A percentile compares a stretch with the other conserved stretches of the same genome.
phyloP scores from a whole-genome alignment of 2,113 vertebrate genomes.

The Ophthalmolycus amberensis region DNA sequence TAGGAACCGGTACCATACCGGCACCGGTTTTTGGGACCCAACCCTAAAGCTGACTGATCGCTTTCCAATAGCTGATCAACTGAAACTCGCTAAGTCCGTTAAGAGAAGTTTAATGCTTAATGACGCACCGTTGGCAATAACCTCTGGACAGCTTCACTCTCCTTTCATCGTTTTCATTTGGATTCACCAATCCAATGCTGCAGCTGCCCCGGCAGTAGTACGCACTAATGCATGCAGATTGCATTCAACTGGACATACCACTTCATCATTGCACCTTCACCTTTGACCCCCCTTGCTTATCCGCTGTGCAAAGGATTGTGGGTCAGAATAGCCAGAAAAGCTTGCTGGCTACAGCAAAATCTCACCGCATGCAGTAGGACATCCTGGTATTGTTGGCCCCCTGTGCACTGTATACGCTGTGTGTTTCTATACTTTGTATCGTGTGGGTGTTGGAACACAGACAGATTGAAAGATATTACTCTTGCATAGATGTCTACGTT shows the following conservation, averaged over 20 bases:
- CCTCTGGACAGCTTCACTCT: neutral
- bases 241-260: neutral
- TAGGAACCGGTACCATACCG: too few relatives aligned
- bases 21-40: too few relatives aligned
- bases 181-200: neutral
- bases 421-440: too few relatives aligned
- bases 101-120: slow-evolving; percentile 23
- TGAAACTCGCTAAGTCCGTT: slow-evolving; percentile 42
- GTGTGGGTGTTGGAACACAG: too few relatives aligned
- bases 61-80: slow-evolving; percentile 47
- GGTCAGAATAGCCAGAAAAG: neutral
- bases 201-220: too few relatives aligned
- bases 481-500: neutral
- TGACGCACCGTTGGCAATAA: slow-evolving; percentile 7
- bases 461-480: slow-evolving; percentile 1
- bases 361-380: too few relatives aligned
- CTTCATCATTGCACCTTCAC: too few relatives aligned
- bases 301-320: too few relatives aligned
- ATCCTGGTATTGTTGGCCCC: too few relatives aligned
- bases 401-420: too few relatives aligned
- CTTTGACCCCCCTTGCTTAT: too few relatives aligned
- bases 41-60: slow-evolving; percentile 9
- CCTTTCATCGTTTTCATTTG: neutral
- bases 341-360: too few relatives aligned
- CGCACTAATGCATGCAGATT: neutral